Evolutionary conservation across 2,113 vertebrate genomes (phyloP).

Genomic region (Calypte anna): DNA sequence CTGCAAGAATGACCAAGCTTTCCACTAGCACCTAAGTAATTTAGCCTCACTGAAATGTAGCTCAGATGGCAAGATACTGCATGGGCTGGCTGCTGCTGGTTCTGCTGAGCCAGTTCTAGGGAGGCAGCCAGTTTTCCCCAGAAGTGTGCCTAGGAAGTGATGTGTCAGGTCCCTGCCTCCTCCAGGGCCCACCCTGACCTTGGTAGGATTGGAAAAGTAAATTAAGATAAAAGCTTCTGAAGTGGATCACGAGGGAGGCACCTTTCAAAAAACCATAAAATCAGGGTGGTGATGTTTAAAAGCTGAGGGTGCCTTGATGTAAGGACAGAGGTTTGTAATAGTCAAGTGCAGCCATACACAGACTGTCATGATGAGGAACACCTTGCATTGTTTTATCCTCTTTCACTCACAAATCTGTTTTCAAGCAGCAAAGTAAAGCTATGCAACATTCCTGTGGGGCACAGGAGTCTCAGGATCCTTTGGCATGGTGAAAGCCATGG

Average conservation of each 20-base stretch:
- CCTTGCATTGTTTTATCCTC: neutral
- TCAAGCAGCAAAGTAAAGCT: neutral
- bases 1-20: neutral
- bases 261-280: neutral
- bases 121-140: neutral
- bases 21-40: neutral
- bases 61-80: neutral
- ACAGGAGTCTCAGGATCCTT: neutral
- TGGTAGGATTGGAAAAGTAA: neutral
- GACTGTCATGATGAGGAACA: neutral
- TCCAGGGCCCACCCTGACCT: neutral
- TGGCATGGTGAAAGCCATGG: neutral
- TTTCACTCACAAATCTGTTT: neutral
- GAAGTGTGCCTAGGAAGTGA: rapidly evolving
- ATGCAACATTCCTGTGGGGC: rapidly evolving
- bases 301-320: neutral
- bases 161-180: neutral
- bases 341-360: neutral
- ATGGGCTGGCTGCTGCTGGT: rapidly evolving
- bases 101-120: neutral
- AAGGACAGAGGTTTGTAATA: neutral
- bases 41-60: neutral
- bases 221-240: neutral
- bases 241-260: neutral
- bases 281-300: neutral